These are phyloP conservation scores for Lordiphosa stackelbergi DNA, from an alignment of 1,140 invertebrate species.

Conservation along the genomic window DNA sequence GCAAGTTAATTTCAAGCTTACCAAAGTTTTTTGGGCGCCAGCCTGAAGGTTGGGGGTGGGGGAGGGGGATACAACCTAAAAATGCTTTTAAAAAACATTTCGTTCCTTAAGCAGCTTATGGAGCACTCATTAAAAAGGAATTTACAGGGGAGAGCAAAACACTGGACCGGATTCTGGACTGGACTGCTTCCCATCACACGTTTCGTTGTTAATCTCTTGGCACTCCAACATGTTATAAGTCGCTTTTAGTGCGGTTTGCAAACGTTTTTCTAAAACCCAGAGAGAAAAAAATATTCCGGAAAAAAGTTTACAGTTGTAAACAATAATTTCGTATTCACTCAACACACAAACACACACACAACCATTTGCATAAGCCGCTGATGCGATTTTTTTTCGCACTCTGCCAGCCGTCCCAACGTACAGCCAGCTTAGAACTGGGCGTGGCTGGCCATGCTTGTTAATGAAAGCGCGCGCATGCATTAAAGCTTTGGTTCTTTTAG, in stretches of 20 bases:
- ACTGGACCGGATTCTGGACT: neutral
- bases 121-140: slow-evolving; percentile 75
- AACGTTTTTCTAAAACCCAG: slow-evolving; percentile 62
- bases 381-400: slow-evolving; percentile 60
- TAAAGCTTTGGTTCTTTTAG: slow-evolving; percentile 45
- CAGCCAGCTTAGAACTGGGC: slow-evolving; percentile 66
- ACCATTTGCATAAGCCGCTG: slow-evolving; percentile 72
- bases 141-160: slow-evolving; percentile 43
- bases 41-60: too few species aligned
- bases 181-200: slow-evolving; percentile 14
- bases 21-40: slow-evolving; percentile 37
- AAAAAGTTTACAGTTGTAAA: slow-evolving; percentile 72
- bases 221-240: slow-evolving; percentile 76
- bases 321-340: slow-evolving; percentile 76
- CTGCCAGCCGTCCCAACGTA: slow-evolving; percentile 19
- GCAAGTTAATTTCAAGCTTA: slow-evolving; percentile 75
- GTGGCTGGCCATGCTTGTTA: slow-evolving; percentile 52
- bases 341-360: slow-evolving; percentile 55
- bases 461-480: slow-evolving; percentile 73
- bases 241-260: slow-evolving; percentile 74
- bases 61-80: slow-evolving; percentile 42
- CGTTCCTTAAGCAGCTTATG: slow-evolving; percentile 66
- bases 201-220: slow-evolving; percentile 72
- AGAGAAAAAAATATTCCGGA: slow-evolving; percentile 21
- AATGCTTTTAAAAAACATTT: slow-evolving; percentile 67